Evolutionary conservation across 2,888 invertebrate species (phyloP).

Genomic region (Laothoe populi): DNA sequence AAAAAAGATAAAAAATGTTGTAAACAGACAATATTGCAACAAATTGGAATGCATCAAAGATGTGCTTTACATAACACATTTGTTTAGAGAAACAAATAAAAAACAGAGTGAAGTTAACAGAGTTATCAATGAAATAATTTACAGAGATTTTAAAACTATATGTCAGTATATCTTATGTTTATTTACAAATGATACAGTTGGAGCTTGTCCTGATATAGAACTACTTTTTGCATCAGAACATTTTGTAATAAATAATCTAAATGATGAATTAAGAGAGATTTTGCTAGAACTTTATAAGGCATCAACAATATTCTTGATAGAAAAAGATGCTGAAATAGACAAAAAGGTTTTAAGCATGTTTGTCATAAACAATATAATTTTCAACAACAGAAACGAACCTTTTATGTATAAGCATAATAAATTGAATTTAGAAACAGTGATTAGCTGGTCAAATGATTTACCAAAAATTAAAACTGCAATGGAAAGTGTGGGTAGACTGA

Average conservation of each 20-base stretch:
- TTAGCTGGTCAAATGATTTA: constrained; percentile 37
- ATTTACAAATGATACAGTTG: constrained; percentile 49
- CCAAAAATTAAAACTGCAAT: constrained; percentile 38
- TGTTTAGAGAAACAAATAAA: constrained; percentile 48
- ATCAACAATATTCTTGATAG: constrained; percentile 53
- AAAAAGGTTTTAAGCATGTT: constrained; percentile 58
- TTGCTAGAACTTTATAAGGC: constrained; percentile 57
- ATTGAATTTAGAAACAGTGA: constrained; percentile 29
- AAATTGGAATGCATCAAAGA: constrained; percentile 58
- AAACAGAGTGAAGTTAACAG: constrained; percentile 32
- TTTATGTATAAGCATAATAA: constrained; percentile 21
- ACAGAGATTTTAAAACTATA: constrained; percentile 51
- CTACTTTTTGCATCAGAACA: constrained; percentile 48
- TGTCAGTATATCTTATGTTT: constrained; percentile 55
- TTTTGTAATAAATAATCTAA: constrained; percentile 38
- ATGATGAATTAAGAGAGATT: constrained; percentile 39
- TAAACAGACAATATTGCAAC: constrained; percentile 63
- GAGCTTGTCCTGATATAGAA: constrained; percentile 51
- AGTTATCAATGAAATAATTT: constrained; percentile 41
- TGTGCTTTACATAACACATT: constrained; percentile 53
- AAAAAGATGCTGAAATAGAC: constrained; percentile 48
- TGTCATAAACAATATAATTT: constrained; percentile 50
- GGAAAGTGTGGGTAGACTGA: constrained; percentile 62
- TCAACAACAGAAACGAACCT: neutral
- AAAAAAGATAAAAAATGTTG: constrained; percentile 49